Evolutionary conservation across 2,888 invertebrate species (phyloP), one percentile per base, ranked within the genome.

Genomic region (Lobophora halterata): DNA sequence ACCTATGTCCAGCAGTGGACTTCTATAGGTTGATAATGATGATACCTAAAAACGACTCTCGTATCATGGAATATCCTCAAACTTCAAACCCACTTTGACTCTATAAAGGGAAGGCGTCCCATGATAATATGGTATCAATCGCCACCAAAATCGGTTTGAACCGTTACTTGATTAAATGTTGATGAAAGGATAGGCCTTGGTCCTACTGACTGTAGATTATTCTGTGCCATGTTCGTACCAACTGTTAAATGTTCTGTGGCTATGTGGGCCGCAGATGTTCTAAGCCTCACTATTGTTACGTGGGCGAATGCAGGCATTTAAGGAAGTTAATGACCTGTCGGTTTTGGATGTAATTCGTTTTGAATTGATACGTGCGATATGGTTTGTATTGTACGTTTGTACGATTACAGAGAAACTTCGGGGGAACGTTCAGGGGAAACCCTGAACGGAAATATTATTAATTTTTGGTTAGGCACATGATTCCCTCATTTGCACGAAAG

Each of bases 181-280:
- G 66, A 72, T 74, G 70, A 66, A 76, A 77, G 73, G 70, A 73
- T 71, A 61, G 72, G 64, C 76, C 76, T 77, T 75, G 71, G 18
- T 26, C 11, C 14, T 14, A 14, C 14, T 14, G n/a, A 17, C 3
- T 17, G 17, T 17, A 6, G 2, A 17, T 17, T n/a, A 17, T 19
- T 27, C 35, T 23, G 17, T 33, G 25, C 3, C 4, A 10, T 17
- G 6, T 6, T 11, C 10, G 6, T 42, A 36, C 7, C 28, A 21
- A 33, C 37, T 37, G 11, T 10, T 8, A 24, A 5, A 11, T 7
- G 5, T 9, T 12, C 37, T 37, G 16, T 33, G 42, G 6, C 51
- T 48, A 76, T 74, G 69, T 79, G 65, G 78, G 75, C 49, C 78
- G 65, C 81, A 76, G 75, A 79, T 77, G 81, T 70, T 70, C 61